Percentiles rank a stretch among this genome's conserved stretches.
Evolutionary conservation across 1,140 invertebrate species (phyloP).

Genomic region (Asbolus verrucosus): DNA sequence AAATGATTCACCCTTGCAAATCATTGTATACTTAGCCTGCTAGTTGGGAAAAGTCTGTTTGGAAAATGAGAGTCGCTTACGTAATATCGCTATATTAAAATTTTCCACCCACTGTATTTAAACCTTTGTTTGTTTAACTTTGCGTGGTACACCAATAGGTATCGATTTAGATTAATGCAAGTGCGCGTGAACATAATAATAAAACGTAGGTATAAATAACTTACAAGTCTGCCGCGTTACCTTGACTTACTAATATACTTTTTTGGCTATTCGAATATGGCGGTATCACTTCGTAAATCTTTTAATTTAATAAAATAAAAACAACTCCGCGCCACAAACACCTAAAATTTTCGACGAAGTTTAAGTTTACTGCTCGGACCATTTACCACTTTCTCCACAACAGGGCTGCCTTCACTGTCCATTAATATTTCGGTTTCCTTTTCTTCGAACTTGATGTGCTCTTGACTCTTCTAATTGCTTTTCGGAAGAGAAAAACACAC

Average conservation of each 20-base stretch:
- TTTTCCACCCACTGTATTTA: slow-evolving; percentile 37
- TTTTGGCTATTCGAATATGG: slow-evolving; percentile 34
- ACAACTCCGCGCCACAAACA: too few species aligned
- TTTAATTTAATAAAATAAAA: neutral
- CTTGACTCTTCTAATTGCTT: too few species aligned
- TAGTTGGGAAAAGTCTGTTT: slow-evolving; percentile 11
- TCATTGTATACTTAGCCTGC: slow-evolving; percentile 10
- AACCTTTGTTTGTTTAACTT: slow-evolving; percentile 40
- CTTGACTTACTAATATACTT: slow-evolving; percentile 45
- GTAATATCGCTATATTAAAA: slow-evolving; percentile 34
- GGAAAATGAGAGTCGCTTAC: slow-evolving; percentile 33
- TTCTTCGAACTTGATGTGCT: too few species aligned
- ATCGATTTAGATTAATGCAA: slow-evolving; percentile 46
- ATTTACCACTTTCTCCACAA: too few species aligned
- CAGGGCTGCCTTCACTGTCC: too few species aligned
- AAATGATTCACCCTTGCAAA: slow-evolving; percentile 37
- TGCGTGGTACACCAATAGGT: slow-evolving; percentile 44
- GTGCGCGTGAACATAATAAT: slow-evolving; percentile 47
- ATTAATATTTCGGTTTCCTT: too few species aligned
- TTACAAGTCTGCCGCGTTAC: slow-evolving; percentile 38
- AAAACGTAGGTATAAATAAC: slow-evolving; percentile 45
- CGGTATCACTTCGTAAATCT: slow-evolving; percentile 13
- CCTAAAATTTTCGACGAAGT: too few species aligned
- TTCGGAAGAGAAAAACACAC: too few species aligned
- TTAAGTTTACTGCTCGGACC: too few species aligned